Evolutionary conservation across 2,797 vertebrate genomes (phyloP).

Genomic region (Micropoecilia bifurca): DNA sequence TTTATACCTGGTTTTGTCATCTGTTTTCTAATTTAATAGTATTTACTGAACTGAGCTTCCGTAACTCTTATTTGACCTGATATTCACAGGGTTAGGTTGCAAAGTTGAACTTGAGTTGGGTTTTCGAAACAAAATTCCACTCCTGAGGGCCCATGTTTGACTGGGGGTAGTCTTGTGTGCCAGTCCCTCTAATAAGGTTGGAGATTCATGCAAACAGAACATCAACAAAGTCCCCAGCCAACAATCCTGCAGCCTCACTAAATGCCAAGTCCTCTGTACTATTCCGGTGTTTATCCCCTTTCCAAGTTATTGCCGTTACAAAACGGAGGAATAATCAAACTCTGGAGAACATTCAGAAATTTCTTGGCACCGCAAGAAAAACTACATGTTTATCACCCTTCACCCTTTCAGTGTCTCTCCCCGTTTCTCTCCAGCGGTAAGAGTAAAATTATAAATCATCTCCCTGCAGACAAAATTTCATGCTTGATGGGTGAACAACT

Average conservation of each 20-base stretch:
- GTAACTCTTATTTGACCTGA: not conserved
- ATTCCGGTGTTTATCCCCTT: not conserved
- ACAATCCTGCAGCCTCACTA: conserved; percentile 24
- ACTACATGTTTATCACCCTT: conserved; percentile 36
- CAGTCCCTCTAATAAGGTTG: conserved; percentile 47
- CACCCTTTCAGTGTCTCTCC: conserved; percentile 22
- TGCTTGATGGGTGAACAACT: conserved; percentile 79
- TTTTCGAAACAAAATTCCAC: not conserved
- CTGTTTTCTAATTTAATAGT: not conserved
- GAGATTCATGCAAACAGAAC: conserved; percentile 48
- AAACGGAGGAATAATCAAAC: conserved; percentile 64
- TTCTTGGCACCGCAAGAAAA: conserved; percentile 45
- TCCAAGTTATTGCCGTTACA: conserved; percentile 39
- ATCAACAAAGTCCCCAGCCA: conserved; percentile 51
- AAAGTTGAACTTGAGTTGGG: not conserved
- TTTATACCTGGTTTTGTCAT: not conserved
- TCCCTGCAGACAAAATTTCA: conserved; percentile 82
- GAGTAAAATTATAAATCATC: conserved; percentile 80
- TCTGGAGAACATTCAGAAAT: conserved; percentile 67
- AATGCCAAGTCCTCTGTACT: conserved; percentile 37
- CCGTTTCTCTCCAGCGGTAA: conserved; percentile 57
- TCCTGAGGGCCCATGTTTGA: not conserved
- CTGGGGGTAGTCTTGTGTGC: not conserved
- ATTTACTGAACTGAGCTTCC: not conserved
- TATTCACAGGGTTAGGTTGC: not conserved